These are phyloP conservation scores for Stomatorhinus ivindoensis DNA, from an alignment of 2,113 vertebrate genomes.

Conservation along the genomic window DNA sequence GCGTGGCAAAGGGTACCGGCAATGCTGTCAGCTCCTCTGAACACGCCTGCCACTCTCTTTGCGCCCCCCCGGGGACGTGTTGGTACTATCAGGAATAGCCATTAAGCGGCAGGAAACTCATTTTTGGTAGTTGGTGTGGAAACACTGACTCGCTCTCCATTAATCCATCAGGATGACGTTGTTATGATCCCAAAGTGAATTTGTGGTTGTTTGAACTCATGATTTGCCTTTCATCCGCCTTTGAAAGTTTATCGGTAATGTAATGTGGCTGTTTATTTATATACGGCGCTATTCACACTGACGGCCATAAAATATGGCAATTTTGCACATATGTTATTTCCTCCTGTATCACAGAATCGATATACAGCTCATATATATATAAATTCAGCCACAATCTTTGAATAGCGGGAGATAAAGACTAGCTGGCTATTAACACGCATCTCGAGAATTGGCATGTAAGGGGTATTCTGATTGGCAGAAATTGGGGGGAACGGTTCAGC, in stretches of 20 bases:
- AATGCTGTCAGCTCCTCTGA: conserved; percentile 6
- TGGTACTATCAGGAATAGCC: neutral
- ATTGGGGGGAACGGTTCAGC: neutral
- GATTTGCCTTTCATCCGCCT: neutral
- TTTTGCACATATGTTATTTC: neutral
- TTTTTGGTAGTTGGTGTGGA: neutral
- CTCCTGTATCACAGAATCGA: neutral
- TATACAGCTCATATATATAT: neutral
- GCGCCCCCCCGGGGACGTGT: neutral
- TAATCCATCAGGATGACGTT: neutral
- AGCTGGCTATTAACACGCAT: neutral
- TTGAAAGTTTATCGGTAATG: neutral
- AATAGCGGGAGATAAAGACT: conserved; percentile 23
- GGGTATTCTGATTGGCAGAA: neutral
- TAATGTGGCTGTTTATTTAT: neutral
- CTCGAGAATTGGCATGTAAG: neutral
- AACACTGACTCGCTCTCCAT: neutral
- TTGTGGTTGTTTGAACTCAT: neutral
- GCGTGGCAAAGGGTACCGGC: neutral
- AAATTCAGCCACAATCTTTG: neutral
- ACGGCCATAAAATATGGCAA: neutral
- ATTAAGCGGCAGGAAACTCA: neutral
- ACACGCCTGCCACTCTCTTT: neutral
- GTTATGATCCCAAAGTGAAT: neutral
- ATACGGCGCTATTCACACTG: neutral